A percentile compares a stretch with the other conserved stretches of the same genome.
Conservation (phyloP, 2,113 vertebrate genomes). For the Toxotes jaculatrix region DNA sequence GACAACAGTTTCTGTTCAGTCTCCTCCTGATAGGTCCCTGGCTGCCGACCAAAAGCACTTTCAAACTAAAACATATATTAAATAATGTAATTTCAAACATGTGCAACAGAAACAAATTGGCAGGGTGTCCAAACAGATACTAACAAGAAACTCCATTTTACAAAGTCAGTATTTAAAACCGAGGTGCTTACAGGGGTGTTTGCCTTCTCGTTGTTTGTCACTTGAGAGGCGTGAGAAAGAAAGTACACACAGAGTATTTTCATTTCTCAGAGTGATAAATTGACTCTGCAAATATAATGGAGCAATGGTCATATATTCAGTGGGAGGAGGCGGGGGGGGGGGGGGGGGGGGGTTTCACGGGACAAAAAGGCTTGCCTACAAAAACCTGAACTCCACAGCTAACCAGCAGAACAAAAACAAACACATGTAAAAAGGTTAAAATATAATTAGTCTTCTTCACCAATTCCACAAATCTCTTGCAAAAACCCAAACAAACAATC, state of each 20-base stretch:
- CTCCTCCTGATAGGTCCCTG: slow-evolving; percentile 78
- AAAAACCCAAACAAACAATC: slow-evolving; percentile 76
- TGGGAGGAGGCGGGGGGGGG: background rate
- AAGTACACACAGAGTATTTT: slow-evolving; percentile 47
- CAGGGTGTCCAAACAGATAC: slow-evolving; percentile 59
- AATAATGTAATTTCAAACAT: slow-evolving; percentile 74
- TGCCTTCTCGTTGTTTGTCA: slow-evolving; percentile 54
- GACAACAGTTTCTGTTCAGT: slow-evolving; percentile 82
- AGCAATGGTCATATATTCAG: slow-evolving; percentile 15
- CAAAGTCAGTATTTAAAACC: slow-evolving; percentile 10
- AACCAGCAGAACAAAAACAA: slow-evolving; percentile 72
- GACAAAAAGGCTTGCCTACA: slow-evolving; percentile 36
- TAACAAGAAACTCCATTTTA: slow-evolving; percentile 44
- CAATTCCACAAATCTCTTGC: slow-evolving; percentile 66
- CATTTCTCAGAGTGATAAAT: slow-evolving; percentile 72
- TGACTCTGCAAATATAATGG: slow-evolving; percentile 40
- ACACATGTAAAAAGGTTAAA: slow-evolving; percentile 70
- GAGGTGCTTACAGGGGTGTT: background rate
- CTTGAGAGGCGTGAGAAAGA: slow-evolving; percentile 60
- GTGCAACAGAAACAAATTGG: slow-evolving; percentile 69
- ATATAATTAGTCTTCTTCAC: slow-evolving; percentile 72
- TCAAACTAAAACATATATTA: slow-evolving; percentile 72
- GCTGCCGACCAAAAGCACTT: slow-evolving; percentile 78
- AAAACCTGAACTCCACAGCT: slow-evolving; percentile 38
- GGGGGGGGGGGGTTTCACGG: slow-evolving; percentile 10